A percentile compares a stretch with the other conserved stretches of the same genome.
Evolutionary conservation across 2,888 invertebrate genomes (phyloP).

Genomic region (Acleris cristana): DNA sequence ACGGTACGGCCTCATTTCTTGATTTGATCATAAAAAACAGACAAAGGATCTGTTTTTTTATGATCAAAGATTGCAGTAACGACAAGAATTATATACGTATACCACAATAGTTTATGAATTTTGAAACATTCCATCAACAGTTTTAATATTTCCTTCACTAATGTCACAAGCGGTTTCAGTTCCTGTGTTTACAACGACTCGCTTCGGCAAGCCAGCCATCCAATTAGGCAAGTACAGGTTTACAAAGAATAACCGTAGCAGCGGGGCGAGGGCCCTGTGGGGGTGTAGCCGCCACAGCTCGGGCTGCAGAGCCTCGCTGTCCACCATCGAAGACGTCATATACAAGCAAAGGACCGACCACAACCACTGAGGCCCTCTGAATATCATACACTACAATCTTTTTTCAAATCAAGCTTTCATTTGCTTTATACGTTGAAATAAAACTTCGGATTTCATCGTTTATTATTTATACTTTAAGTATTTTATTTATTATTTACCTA

Average conservation of each 20-base stretch:
- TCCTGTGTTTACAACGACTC: constrained; percentile 49
- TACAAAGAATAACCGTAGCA: constrained; percentile 59
- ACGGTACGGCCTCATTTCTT: too few relatives aligned
- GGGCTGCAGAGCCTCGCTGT: constrained; percentile 55
- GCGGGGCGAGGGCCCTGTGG: constrained; percentile 59
- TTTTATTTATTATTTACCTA: too few relatives aligned
- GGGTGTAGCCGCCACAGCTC: constrained; percentile 58
- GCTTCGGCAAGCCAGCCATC: constrained; percentile 55
- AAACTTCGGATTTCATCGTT: too few relatives aligned
- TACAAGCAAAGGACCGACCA: constrained; percentile 49
- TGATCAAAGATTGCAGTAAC: too few relatives aligned
- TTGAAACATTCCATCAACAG: too few relatives aligned
- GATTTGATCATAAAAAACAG: too few relatives aligned
- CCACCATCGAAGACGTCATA: constrained; percentile 50
- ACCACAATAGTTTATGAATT: too few relatives aligned
- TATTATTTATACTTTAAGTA: too few relatives aligned
- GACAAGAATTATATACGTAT: too few relatives aligned
- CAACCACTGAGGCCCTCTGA: constrained; percentile 46
- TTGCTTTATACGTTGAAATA: too few relatives aligned
- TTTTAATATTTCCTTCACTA: neutral
- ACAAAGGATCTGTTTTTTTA: too few relatives aligned
- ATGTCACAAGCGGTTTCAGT: neutral
- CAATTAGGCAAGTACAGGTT: constrained; percentile 57
- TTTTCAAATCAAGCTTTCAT: too few relatives aligned
- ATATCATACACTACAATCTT: neutral